A percentile compares a stretch with the other conserved stretches of the same genome.
These are phyloP conservation scores for Epirrhoe tristata DNA, from an alignment of 2,888 invertebrate genomes.

Conservation along the genomic window DNA sequence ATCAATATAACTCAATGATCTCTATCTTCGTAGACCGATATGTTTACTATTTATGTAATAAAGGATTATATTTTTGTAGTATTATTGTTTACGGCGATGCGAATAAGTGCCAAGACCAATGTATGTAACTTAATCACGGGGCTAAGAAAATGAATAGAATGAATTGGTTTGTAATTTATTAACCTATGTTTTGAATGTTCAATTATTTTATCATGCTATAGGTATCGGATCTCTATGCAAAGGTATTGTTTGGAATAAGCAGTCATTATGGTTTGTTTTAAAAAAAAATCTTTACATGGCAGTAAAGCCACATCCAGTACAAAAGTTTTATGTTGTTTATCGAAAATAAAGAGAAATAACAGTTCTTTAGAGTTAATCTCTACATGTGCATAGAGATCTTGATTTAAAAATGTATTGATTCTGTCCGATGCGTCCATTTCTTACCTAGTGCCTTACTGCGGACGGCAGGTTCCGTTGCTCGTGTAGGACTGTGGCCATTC, in stretches of 20 bases:
- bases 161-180: neutral
- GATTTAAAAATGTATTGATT: constrained; percentile 32
- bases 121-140: constrained; percentile 9
- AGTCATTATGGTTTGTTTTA: too few species aligned
- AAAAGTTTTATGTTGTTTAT: too few species aligned
- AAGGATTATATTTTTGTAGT: constrained; percentile 71
- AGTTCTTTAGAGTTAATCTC: neutral
- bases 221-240: neutral
- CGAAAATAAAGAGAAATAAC: too few species aligned
- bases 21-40: constrained; percentile 28
- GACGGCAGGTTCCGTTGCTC: constrained; percentile 77
- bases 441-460: constrained; percentile 80
- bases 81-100: constrained; percentile 30
- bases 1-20: neutral
- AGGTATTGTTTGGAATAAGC: neutral
- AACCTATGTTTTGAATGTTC: neutral
- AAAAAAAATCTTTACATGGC: too few species aligned
- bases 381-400: constrained; percentile 9
- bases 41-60: constrained; percentile 44
- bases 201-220: neutral
- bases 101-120: constrained; percentile 25
- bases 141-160: neutral
- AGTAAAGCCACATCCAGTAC: too few species aligned
- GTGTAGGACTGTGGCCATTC: constrained; percentile 69
- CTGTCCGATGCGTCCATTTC: constrained; percentile 70